phyloP scores from a whole-genome alignment of 2,888 invertebrate species.

The Abscondita cerata region DNA sequence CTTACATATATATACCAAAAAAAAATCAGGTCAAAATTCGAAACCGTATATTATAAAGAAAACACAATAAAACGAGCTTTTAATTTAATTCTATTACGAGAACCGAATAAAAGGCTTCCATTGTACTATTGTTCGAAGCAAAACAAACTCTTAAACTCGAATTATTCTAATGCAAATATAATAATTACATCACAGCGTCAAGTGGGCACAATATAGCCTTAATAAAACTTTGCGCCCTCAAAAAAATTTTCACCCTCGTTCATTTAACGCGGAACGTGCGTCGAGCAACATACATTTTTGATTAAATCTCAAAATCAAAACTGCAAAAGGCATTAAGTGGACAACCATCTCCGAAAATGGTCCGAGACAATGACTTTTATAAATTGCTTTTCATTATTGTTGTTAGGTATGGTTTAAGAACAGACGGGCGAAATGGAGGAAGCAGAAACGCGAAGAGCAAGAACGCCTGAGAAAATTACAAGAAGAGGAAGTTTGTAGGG shows the following conservation, averaged over 20 bases:
- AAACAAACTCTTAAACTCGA: conserved; percentile 39
- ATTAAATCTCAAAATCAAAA: conserved; percentile 25
- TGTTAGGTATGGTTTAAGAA: conserved; percentile 96
- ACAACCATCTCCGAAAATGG: conserved; percentile 26
- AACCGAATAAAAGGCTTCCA: conserved; percentile 36
- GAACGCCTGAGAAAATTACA: conserved; percentile 82
- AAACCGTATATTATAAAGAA: conserved; percentile 17
- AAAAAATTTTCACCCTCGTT: conserved; percentile 23
- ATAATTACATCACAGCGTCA: conserved; percentile 39
- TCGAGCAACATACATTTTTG: conserved; percentile 30
- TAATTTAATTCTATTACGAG: conserved; percentile 35
- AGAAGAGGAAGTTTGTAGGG: conserved; percentile 70
- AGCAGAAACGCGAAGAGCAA: conserved; percentile 90
- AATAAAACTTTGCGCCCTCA: conserved; percentile 29
- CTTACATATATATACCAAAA: not conserved
- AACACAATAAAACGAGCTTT: conserved; percentile 30
- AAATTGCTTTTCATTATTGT: conserved; percentile 31
- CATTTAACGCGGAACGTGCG: conserved; percentile 16
- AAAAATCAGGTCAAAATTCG: conserved; percentile 12
- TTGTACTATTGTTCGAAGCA: conserved; percentile 36
- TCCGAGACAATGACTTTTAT: conserved; percentile 22
- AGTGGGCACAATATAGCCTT: conserved; percentile 34
- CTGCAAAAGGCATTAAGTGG: conserved; percentile 40
- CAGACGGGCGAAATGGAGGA: conserved; percentile 94
- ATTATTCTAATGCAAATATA: conserved; percentile 40